Base-by-base conservation (phyloP, 2,888 invertebrate genomes). In the Lepetodrilus schrolli region DNA sequence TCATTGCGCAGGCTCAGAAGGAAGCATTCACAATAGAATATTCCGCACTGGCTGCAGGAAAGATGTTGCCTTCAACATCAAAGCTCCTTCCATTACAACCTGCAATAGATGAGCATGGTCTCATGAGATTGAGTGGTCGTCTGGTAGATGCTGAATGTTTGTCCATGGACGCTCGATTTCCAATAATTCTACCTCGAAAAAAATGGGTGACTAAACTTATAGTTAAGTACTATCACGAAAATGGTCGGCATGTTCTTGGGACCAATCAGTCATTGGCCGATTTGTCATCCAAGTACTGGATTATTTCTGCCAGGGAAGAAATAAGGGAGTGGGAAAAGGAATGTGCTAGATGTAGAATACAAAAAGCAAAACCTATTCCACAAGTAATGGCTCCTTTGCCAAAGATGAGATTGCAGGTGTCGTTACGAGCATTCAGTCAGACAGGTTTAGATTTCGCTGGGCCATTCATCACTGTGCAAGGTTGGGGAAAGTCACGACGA, bases 361-460 rank as follows among this genome's bases (percentile, higher is more conserved):
- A 30, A 13, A 75, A 74, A 66, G 34, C 73, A n/a, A 70, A 69
- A 36, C 66, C 70, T 34, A 23, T 34, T 3, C 30, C 13, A 7
- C 75, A 73, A 51, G 43, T 73, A 10, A 75, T 73, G 72, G 74
- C 76, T 8, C 73, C 71, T 10, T 58, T 75, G 4, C 79, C 77
- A 43, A 37, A 58, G 36, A 30, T 49, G 3, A 20, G 79, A 47
- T n/a, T 70, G 13, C 30, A 50, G 4, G 26, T n/a, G 21, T 48
- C 76, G 8, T 8, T 77, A 26, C 70, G 74, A 17, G 79, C 79
- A 38, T 81, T 82, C 69, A 65, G 74, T 4, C 5, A 50, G 10
- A 20, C 38, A 66, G 68, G 74, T 13, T 77, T 82, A 8, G 78
- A 82, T 49, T 82, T 49, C 69, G 80, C 65, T 21, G 80, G 79